Evolutionary conservation across 1,140 invertebrate species (phyloP), one percentile per base, ranked within the genome.

Genomic region (Temnothorax nylanderi): DNA sequence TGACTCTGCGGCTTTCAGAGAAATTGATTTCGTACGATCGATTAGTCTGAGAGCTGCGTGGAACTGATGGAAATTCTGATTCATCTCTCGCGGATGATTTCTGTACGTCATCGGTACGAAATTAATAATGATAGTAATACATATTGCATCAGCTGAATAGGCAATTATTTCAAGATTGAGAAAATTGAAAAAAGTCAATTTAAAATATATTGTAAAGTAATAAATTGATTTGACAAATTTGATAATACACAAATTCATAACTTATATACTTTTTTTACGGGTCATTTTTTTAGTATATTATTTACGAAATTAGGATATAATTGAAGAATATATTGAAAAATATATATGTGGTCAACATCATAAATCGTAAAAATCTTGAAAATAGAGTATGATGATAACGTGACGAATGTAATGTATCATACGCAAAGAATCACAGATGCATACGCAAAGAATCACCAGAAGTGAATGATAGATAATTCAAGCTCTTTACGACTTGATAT

Each of bases 1-100:
- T 85, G 81, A 85, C 34, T 77, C 37, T 26, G 32, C 44, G 44
- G 18, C 26, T 85, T 75, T 76, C 81, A 26, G 56, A 77, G 71
- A 76, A 64, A 76, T 62, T 76, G 32, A 64, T 85, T 77, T 76
- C 8, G 62, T 41, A 71, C 64, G n/a, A 41, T 81, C 71, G 71
- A 76, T 85, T 76, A 64, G n/a, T 26, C 26, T 3, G 21, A 49
- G 34, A 75, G 16, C 3, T 37, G 62, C 26, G 26, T 85, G 44
- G 21, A 85, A 85, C 26, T 62, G 49, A 56, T 74, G 58, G 34
- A 76, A 62, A 49, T 44, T 13, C 10, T 76, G 81, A 85, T 77
- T 85, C 44, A 85, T 65, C 32, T 64, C 71, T 72, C 13, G 32
- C 7, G 5, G 7, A 77, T 56, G 21, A 32, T 67, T 74, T 56